These are phyloP conservation scores for Amblyornis subalaris DNA, from an alignment of 2,113 vertebrate species.

Conservation along the genomic window DNA sequence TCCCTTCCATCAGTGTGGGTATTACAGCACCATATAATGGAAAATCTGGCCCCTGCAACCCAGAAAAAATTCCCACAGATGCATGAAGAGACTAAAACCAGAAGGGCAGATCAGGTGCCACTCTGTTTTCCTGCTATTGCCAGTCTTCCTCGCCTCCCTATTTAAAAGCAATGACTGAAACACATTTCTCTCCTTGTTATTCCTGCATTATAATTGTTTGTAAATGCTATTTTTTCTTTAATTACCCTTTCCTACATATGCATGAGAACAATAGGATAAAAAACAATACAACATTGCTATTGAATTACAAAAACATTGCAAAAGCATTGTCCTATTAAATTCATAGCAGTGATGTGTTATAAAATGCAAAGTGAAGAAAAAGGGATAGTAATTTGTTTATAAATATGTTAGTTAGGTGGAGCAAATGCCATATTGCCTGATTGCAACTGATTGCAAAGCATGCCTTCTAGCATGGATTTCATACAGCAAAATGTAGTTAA, in stretches of 20 bases:
- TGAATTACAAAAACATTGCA: constrained; percentile 53
- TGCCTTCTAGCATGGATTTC: constrained; percentile 58
- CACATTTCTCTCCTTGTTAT: constrained; percentile 3
- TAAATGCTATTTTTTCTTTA: constrained; percentile 62
- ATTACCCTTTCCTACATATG: constrained; percentile 57
- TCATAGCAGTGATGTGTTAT: constrained; percentile 49
- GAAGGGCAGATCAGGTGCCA: not conserved
- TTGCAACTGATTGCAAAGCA: constrained; percentile 46
- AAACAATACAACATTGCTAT: constrained; percentile 14
- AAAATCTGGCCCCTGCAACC: not conserved
- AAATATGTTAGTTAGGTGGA: constrained; percentile 69
- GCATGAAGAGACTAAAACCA: not conserved
- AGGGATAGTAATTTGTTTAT: constrained; percentile 66
- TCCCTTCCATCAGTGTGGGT: not conserved
- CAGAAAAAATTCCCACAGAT: not conserved
- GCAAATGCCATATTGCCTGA: constrained; percentile 44
- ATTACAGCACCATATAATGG: accelerated
- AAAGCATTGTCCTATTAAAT: constrained; percentile 49
- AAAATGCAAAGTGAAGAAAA: constrained; percentile 69
- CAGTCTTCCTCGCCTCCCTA: not conserved
- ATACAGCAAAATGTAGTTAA: constrained; percentile 59
- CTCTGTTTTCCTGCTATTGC: not conserved
- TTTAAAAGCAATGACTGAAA: constrained; percentile 13
- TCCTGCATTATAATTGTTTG: constrained; percentile 5
- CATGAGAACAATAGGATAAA: constrained; percentile 37